Conservation (phyloP, 2,797 vertebrate species). For the Microchirus variegatus region DNA sequence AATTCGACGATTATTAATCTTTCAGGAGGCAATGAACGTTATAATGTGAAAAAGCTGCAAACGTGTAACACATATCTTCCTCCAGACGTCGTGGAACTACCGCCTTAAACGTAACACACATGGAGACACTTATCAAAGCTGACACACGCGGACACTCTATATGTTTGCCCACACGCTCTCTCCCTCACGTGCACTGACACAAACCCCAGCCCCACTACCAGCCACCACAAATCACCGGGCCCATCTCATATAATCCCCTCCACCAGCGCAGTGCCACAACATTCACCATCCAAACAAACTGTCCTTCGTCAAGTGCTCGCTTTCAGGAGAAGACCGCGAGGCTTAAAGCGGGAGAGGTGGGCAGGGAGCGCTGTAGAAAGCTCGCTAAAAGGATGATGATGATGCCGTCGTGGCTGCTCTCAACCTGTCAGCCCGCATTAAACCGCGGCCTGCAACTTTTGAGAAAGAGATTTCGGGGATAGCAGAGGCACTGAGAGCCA, state of each 20-base stretch:
- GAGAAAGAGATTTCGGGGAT: constrained; percentile 47
- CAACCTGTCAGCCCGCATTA: constrained; percentile 48
- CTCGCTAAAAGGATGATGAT: constrained; percentile 30
- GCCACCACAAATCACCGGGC: constrained; percentile 75
- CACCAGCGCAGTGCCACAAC: constrained; percentile 63
- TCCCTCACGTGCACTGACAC: constrained; percentile 34
- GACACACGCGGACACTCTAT: constrained; percentile 18
- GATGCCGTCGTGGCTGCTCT: constrained; percentile 44
- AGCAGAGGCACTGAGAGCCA: constrained; percentile 34
- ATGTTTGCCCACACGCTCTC: constrained; percentile 24
- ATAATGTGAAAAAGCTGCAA: constrained; percentile 41
- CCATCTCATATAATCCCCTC: constrained; percentile 79
- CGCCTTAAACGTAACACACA: constrained; percentile 43
- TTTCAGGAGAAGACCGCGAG: constrained; percentile 69
- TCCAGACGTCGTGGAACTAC: constrained; percentile 14
- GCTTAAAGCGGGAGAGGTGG: constrained; percentile 51
- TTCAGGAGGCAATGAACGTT: constrained; percentile 54
- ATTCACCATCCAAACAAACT: constrained; percentile 79
- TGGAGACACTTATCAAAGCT: constrained; percentile 24
- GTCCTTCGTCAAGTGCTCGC: constrained; percentile 67
- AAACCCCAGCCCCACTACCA: constrained; percentile 56
- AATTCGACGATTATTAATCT: constrained; percentile 63
- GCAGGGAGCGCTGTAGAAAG: constrained; percentile 47
- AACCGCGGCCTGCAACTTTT: constrained; percentile 34
- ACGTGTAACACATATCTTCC: constrained; percentile 28